Evolutionary conservation across 2,113 vertebrate genomes (phyloP).

Genomic region (Azemiops feae): DNA sequence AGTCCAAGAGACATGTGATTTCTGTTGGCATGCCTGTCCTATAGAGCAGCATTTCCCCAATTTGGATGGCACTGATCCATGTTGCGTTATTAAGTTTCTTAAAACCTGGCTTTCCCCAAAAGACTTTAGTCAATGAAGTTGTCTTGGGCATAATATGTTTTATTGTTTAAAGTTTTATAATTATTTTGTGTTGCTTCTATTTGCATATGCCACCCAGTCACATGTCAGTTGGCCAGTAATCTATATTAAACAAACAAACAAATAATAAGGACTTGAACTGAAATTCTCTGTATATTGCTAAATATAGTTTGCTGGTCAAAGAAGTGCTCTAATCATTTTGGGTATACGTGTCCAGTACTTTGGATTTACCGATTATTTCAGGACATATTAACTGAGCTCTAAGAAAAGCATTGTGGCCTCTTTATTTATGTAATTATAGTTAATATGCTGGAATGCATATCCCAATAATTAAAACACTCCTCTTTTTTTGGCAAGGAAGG

Average conservation of each 20-base stretch:
- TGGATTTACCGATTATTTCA: background rate
- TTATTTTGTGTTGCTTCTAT: background rate
- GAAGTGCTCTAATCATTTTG: background rate
- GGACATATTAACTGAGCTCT: background rate
- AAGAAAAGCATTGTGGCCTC: background rate
- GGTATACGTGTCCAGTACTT: background rate
- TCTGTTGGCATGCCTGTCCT: background rate
- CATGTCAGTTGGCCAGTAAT: background rate
- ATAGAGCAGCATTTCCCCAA: background rate
- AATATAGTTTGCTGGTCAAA: background rate
- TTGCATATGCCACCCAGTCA: background rate
- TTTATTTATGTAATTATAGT: background rate
- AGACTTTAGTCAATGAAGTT: background rate
- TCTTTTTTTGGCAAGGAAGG: background rate
- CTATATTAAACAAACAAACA: background rate
- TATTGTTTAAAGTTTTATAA: background rate
- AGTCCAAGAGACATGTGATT: background rate
- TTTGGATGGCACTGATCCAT: background rate
- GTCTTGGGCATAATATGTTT: background rate
- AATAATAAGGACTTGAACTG: background rate
- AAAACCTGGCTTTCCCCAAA: background rate
- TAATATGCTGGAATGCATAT: background rate
- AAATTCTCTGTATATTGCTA: background rate
- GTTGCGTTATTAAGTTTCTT: background rate
- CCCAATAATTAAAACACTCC: background rate